Conservation (phyloP, 2,888 invertebrate genomes). For the Drosophila paranaensis region DNA sequence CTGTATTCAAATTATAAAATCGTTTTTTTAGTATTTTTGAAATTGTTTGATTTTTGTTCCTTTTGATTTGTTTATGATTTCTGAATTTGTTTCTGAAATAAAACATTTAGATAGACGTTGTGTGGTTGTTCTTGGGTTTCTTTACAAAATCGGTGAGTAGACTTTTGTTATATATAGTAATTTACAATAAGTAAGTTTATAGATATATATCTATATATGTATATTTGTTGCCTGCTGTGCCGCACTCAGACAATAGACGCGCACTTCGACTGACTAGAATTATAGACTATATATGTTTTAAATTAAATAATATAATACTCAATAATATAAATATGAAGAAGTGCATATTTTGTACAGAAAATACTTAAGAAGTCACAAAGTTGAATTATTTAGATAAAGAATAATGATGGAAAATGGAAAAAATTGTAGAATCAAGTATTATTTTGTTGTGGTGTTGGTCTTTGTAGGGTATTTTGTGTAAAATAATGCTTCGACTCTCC, state of each 20-base stretch:
- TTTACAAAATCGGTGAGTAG: constrained; percentile 77
- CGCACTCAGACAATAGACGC: constrained; percentile 1
- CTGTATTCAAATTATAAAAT: constrained; percentile 58
- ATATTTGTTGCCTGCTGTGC: constrained; percentile 34
- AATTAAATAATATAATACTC: constrained; percentile 8
- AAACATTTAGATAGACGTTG: constrained; percentile 8
- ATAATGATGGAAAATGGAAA: neutral
- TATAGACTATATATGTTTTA: constrained; percentile 38
- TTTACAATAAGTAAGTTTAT: constrained; percentile 31
- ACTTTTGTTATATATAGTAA: constrained; percentile 48
- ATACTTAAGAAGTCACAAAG: neutral
- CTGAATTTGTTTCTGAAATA: neutral
- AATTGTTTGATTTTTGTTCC: constrained; percentile 27
- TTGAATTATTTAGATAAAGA: neutral
- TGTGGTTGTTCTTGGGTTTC: constrained; percentile 1
- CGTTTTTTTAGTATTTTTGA: constrained; percentile 9
- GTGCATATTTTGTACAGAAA: constrained; percentile 10
- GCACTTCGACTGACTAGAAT: constrained; percentile 61
- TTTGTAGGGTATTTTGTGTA: neutral
- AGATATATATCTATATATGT: constrained; percentile 21
- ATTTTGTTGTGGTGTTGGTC: constrained; percentile 1
- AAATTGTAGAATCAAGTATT: neutral
- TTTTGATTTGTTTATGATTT: constrained; percentile 40
- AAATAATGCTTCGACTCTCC: neutral
- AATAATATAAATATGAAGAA: neutral